Evolutionary conservation across 2,888 invertebrate species (phyloP).

Genomic region (Noctuana brunneofusca): DNA sequence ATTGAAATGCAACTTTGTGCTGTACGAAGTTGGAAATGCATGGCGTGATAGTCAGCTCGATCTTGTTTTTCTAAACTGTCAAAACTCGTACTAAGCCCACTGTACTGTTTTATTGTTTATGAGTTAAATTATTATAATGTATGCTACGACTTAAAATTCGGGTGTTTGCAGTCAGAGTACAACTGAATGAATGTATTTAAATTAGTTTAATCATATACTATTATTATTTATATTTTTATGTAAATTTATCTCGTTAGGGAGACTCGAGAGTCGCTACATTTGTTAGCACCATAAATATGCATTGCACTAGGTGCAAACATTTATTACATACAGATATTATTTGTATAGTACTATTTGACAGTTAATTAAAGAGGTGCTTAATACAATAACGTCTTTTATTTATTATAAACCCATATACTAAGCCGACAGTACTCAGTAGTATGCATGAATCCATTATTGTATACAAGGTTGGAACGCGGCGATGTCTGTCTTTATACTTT

Average conservation of each 20-base stretch:
- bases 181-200: constrained; percentile 77
- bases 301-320: constrained; percentile 60
- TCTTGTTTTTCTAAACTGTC: too few relatives aligned
- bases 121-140: constrained; percentile 61
- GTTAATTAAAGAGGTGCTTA: constrained; percentile 81
- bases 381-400: constrained; percentile 45
- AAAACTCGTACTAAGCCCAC: too few relatives aligned
- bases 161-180: constrained; percentile 64
- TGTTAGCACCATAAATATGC: constrained; percentile 56
- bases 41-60: too few relatives aligned
- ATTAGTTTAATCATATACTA: constrained; percentile 67
- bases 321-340: constrained; percentile 65
- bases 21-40: too few relatives aligned
- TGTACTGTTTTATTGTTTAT: constrained; percentile 40
- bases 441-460: too few relatives aligned
- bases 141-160: constrained; percentile 53
- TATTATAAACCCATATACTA: background rate
- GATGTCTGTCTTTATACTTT: too few relatives aligned
- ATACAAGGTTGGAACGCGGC: too few relatives aligned
- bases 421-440: background rate
- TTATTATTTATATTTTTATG: constrained; percentile 52
- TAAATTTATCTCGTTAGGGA: constrained; percentile 61
- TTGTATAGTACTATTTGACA: constrained; percentile 75
- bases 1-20: too few relatives aligned
- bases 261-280: constrained; percentile 56